Conservation (phyloP, 2,113 vertebrate species). For the Equus quagga region DNA sequence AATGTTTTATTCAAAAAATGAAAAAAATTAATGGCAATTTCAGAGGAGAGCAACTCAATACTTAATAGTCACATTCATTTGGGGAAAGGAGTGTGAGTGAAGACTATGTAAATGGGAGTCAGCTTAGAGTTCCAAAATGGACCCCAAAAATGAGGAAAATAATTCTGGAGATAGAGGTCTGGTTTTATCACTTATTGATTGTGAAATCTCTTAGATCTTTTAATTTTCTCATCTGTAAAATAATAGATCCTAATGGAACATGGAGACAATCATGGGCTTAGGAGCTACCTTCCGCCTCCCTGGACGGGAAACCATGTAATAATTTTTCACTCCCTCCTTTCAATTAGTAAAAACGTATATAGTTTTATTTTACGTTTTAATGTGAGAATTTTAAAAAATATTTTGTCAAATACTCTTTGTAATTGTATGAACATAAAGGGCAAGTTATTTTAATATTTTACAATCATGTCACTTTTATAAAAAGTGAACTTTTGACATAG, state of each 20-base stretch:
- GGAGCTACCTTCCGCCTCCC: background rate
- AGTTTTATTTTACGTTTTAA: background rate
- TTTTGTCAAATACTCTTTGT: background rate
- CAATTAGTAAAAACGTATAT: background rate
- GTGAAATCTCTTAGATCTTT: background rate
- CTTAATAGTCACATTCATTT: background rate
- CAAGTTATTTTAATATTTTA: background rate
- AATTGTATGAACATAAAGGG: background rate
- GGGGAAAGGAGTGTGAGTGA: background rate
- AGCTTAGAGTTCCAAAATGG: background rate
- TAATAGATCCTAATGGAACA: background rate
- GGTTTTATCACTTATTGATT: background rate
- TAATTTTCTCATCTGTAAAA: constrained; percentile 24
- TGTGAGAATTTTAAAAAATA: background rate
- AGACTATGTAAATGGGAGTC: background rate
- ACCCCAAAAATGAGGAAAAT: background rate
- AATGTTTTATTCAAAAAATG: background rate
- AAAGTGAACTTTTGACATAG: background rate
- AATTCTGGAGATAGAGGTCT: background rate
- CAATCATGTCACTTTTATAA: background rate
- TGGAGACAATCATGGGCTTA: constrained; percentile 11
- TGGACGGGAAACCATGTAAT: background rate
- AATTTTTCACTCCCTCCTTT: background rate
- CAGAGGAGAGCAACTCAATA: background rate
- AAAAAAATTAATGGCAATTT: background rate